Conservation (phyloP, 2,888 invertebrate genomes). For the Strigamia crassipes region DNA sequence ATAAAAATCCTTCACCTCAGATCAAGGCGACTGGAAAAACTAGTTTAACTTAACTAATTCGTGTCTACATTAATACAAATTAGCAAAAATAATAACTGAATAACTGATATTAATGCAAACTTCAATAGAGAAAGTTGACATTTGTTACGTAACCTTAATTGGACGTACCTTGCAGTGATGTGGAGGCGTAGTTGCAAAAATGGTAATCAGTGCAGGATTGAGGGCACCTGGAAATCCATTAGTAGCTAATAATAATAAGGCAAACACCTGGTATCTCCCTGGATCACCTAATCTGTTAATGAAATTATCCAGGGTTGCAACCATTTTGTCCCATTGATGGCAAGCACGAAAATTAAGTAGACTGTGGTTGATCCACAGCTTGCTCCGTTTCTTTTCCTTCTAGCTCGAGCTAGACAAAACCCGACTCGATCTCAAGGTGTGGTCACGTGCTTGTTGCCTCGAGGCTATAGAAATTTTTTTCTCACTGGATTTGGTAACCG, state of each 20-base stretch:
- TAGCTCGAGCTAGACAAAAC: not conserved
- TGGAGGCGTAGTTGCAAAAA: slow-evolving; percentile 25
- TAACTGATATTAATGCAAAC: not conserved
- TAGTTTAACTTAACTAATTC: not conserved
- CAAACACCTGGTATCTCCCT: slow-evolving; percentile 45
- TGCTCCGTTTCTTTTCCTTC: slow-evolving; percentile 12
- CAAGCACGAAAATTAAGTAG: not conserved
- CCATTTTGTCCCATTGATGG: slow-evolving; percentile 26
- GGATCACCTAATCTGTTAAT: slow-evolving; percentile 44
- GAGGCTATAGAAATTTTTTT: not conserved
- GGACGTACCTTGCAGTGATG: slow-evolving; percentile 45
- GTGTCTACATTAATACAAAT: not conserved
- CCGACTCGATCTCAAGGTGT: not conserved
- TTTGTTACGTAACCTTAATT: not conserved
- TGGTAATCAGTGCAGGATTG: slow-evolving; percentile 24
- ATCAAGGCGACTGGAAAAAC: not conserved
- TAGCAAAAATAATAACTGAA: no score
- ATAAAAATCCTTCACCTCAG: not conserved
- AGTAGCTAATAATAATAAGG: slow-evolving; percentile 15
- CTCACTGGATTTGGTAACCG: not conserved
- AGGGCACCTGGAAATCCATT: slow-evolving; percentile 44
- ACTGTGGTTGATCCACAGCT: slow-evolving; percentile 21
- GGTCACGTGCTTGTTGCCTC: not conserved
- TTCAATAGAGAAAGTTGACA: not conserved
- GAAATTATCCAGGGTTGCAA: slow-evolving; percentile 45